Conservation (phyloP, 1,140 invertebrate genomes). For the Notospermus geniculatus region DNA sequence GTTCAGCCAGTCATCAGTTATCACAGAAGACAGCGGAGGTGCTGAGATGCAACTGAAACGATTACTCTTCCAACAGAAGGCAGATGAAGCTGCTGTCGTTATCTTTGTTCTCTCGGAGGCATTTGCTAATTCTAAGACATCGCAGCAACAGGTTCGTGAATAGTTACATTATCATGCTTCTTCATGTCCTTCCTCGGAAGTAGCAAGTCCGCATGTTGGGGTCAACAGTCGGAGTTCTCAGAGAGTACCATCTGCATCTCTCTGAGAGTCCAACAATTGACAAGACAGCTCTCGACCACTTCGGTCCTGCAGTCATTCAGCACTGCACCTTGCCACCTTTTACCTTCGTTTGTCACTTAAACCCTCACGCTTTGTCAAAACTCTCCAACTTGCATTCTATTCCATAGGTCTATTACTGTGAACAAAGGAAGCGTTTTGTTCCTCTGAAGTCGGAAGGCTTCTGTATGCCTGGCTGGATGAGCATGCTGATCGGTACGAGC, state of each 20-base stretch:
- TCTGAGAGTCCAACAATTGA: too few relatives aligned
- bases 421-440: constrained; percentile 53
- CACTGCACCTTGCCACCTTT: too few relatives aligned
- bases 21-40: not conserved
- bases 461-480: constrained; percentile 45
- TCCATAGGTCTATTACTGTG: constrained; percentile 57
- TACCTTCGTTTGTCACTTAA: constrained; percentile 7
- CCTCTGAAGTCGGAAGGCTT: constrained; percentile 46
- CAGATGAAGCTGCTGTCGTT: constrained; percentile 51
- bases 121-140: constrained; percentile 51
- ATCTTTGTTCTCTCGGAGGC: constrained; percentile 51
- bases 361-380: too few relatives aligned
- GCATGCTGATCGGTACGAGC: constrained; percentile 42
- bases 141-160: constrained; percentile 57
- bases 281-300: too few relatives aligned
- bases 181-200: too few relatives aligned
- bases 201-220: too few relatives aligned
- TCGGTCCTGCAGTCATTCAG: too few relatives aligned
- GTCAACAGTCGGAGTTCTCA: too few relatives aligned
- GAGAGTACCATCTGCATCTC: too few relatives aligned
- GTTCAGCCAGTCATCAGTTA: not conserved
- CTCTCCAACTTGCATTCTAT: constrained; percentile 10
- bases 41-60: not conserved
- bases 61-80: constrained; percentile 52
- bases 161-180: too few relatives aligned